Conservation (phyloP, 2,888 invertebrate species). For the Microplitis deprimator region DNA sequence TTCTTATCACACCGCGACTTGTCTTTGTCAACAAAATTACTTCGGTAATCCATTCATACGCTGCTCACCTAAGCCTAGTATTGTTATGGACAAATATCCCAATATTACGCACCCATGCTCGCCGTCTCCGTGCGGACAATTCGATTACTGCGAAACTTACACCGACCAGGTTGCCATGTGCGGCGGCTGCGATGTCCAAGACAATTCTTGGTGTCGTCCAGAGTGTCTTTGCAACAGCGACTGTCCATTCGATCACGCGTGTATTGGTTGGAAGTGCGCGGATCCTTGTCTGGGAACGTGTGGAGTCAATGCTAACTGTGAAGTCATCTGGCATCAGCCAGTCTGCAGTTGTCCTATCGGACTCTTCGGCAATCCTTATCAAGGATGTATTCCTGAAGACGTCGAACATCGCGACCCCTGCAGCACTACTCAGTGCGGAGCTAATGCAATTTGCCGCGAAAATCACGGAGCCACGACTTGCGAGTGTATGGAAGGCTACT, state of each 20-base stretch:
- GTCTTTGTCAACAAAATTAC: slow-evolving; percentile 83
- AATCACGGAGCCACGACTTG: slow-evolving; percentile 79
- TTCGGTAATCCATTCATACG: slow-evolving; percentile 86
- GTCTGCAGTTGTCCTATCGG: slow-evolving; percentile 87
- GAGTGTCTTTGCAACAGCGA: slow-evolving; percentile 88
- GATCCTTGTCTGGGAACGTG: slow-evolving; percentile 82
- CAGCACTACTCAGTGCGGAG: slow-evolving; percentile 83
- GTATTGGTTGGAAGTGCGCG: slow-evolving; percentile 79
- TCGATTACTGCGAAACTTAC: slow-evolving; percentile 79
- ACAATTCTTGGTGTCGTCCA: slow-evolving; percentile 84
- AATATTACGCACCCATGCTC: slow-evolving; percentile 80
- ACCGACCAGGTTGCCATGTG: slow-evolving; percentile 85
- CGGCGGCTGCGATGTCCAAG: slow-evolving; percentile 80
- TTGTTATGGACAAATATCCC: slow-evolving; percentile 52
- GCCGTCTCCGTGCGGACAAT: slow-evolving; percentile 84
- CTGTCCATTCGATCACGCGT: slow-evolving; percentile 83
- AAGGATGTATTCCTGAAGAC: slow-evolving; percentile 83
- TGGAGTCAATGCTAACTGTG: slow-evolving; percentile 84
- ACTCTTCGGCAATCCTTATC: slow-evolving; percentile 85
- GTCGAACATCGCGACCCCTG: slow-evolving; percentile 76
- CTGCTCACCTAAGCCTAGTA: slow-evolving; percentile 75
- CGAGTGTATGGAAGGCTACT: slow-evolving; percentile 82
- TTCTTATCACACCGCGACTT: slow-evolving; percentile 86
- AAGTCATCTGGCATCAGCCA: slow-evolving; percentile 83
- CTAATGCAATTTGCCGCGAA: slow-evolving; percentile 85